Evolutionary conservation across 2,888 invertebrate species (phyloP).

Genomic region (Stenotaenia linearis): DNA sequence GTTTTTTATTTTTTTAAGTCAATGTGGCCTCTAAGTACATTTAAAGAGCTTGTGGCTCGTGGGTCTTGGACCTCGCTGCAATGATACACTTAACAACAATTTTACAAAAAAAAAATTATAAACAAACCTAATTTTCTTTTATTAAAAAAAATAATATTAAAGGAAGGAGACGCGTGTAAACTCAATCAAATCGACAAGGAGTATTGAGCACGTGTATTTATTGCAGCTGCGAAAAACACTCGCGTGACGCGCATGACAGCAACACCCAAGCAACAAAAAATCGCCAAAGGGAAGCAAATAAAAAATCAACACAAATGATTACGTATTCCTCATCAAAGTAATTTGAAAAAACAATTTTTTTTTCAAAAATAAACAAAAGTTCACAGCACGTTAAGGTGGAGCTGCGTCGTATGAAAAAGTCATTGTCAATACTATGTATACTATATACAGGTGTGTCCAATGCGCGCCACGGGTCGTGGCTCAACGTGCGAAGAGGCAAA

Average conservation of each 20-base stretch:
- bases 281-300: conserved; percentile 13
- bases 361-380: conserved; percentile 13
- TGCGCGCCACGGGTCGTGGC: conserved; percentile 23
- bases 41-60: conserved; percentile 21
- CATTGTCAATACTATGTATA: conserved; percentile 15
- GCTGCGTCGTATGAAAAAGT: conserved; percentile 26
- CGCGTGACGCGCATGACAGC: conserved; percentile 26
- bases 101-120: not conserved
- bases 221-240: conserved; percentile 26
- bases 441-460: conserved; percentile 26
- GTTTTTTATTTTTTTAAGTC: conserved; percentile 11
- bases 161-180: conserved; percentile 14
- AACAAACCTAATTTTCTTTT: not conserved
- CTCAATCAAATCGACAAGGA: conserved; percentile 7
- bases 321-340: conserved; percentile 5
- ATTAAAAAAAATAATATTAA: not conserved
- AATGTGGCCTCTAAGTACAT: conserved; percentile 24
- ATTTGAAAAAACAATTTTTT: not conserved
- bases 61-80: conserved; percentile 13
- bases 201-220: conserved; percentile 23
- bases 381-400: conserved; percentile 26
- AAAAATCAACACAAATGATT: conserved; percentile 20
- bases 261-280: conserved; percentile 24
- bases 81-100: conserved; percentile 11
- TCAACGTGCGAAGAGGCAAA: conserved; percentile 26